Evolutionary conservation across 92 coral and sea anemone species (phyloP).

Genomic region (Porites rus): DNA sequence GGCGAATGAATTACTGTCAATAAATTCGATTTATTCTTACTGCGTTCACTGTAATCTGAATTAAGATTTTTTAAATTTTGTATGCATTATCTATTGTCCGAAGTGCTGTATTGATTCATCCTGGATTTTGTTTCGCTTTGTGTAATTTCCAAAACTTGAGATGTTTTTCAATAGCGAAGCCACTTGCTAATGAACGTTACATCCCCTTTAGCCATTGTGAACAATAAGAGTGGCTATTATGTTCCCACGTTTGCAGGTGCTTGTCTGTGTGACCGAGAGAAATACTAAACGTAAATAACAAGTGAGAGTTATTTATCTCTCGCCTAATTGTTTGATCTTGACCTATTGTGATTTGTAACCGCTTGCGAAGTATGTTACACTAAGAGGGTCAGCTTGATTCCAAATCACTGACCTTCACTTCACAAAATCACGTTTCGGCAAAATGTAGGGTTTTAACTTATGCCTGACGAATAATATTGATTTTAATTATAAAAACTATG

Average conservation of each 20-base stretch:
- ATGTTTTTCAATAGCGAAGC: conserved; percentile 9
- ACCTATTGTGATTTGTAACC: not conserved
- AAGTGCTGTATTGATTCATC: conserved; percentile 3
- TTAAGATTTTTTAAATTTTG: too few species aligned
- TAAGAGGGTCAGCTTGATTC: too few species aligned
- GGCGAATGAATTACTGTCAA: not conserved
- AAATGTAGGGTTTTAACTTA: not conserved
- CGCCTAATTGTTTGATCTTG: conserved; percentile 19
- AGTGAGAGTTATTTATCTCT: conserved; percentile 17
- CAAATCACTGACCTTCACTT: too few species aligned
- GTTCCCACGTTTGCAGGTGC: conserved; percentile 28
- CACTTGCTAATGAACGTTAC: conserved; percentile 37
- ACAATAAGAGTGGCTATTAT: conserved; percentile 17
- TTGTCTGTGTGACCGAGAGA: conserved; percentile 23
- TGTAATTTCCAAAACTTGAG: conserved; percentile 10
- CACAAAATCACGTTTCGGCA: too few species aligned
- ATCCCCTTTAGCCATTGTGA: conserved; percentile 6
- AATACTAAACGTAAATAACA: conserved; percentile 33
- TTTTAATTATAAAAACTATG: too few species aligned
- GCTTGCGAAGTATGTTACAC: too few species aligned
- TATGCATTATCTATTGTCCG: too few species aligned
- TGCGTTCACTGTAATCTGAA: too few species aligned
- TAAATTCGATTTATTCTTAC: not conserved
- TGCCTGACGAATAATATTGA: too few species aligned
- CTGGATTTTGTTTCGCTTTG: not conserved